Base-by-base conservation (phyloP, 2,888 invertebrate species). In the Esperia sulphurella region DNA sequence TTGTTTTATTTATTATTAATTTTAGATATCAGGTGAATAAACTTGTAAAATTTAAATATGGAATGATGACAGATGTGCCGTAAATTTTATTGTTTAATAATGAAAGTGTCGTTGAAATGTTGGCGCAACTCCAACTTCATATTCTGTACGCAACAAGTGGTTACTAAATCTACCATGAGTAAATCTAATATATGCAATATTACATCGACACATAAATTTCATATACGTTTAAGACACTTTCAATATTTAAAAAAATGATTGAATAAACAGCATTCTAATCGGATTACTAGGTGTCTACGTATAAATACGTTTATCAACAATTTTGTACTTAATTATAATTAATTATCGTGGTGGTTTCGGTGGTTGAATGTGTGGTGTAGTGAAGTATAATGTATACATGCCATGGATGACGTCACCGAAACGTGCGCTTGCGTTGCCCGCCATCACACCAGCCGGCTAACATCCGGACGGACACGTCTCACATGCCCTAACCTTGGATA, bases 11-110 rank as follows among this genome's bases (percentile, higher is more conserved):
- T 33, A 10, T 33, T 33, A 1, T 33, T 6, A 7, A 41, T 49
- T 56, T 57, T 59, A 55, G 50, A 56, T 43, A 48, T 31, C 54
- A 64, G 75, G 71, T 73, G 70, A 79, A 75, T 65, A 75, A 76
- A 73, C 78, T 69, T 65, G 71, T 76, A 65, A 74, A 76, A 61
- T 65, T 63, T 61, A 59, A 58, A 48, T 39, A 37, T 48, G 33
- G 41, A 55, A 61, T 55, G 65, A 65, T 72, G 66, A 68, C 61
- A 64, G 61, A 69, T 63, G 54, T 51, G 57, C 51, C 54, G 54
- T 56, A 57, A 59, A 59, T 28, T 51, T 40, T 31, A 43, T 43
- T 48, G 48, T 45, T 33, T 41, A 58, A 57, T 58, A 63, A 64
- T 59, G 57, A 60, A 68, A 66, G 60, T 69, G 68, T 59, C 65